These are phyloP conservation scores for Aurelia sp. DNA, from an alignment of 30 jellyfish, hydroid and myxozoan genomes.

Conservation along the genomic window DNA sequence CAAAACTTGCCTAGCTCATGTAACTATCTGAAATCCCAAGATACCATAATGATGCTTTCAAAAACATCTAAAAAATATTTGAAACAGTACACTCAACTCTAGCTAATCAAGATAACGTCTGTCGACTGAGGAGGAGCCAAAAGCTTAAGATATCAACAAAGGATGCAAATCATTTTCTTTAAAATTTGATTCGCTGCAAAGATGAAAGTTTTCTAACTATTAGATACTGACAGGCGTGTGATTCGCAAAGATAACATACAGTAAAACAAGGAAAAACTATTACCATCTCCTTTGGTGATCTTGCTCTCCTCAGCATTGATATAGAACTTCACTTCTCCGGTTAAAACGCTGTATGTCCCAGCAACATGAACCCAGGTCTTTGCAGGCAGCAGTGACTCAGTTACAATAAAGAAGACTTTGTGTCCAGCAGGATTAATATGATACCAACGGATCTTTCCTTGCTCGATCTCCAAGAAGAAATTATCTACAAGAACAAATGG, in stretches of 20 bases:
- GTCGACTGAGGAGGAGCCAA: too few relatives aligned
- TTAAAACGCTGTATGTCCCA: slow-evolving; percentile 75
- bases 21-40: too few relatives aligned
- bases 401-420: slow-evolving; percentile 54
- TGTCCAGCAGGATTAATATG: slow-evolving; percentile 74
- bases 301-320: slow-evolving; percentile 88
- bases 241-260: neutral
- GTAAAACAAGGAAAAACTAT: neutral
- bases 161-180: too few relatives aligned
- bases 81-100: too few relatives aligned
- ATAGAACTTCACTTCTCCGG: slow-evolving; percentile 68
- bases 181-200: too few relatives aligned
- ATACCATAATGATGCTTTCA: too few relatives aligned
- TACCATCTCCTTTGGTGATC: slow-evolving; percentile 68
- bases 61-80: too few relatives aligned
- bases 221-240: too few relatives aligned
- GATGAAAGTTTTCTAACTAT: too few relatives aligned
- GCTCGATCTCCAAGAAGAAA: slow-evolving; percentile 86
- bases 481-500: slow-evolving; percentile 37
- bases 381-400: slow-evolving; percentile 77
- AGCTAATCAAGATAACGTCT: too few relatives aligned
- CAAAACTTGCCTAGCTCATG: too few relatives aligned
- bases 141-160: too few relatives aligned
- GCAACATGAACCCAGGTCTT: slow-evolving; percentile 95
- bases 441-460: slow-evolving; percentile 90